A percentile compares a stretch with the other conserved stretches of the same genome.
Conservation (phyloP, 1,140 invertebrate species). For the Anoplolepis gracilipes region DNA sequence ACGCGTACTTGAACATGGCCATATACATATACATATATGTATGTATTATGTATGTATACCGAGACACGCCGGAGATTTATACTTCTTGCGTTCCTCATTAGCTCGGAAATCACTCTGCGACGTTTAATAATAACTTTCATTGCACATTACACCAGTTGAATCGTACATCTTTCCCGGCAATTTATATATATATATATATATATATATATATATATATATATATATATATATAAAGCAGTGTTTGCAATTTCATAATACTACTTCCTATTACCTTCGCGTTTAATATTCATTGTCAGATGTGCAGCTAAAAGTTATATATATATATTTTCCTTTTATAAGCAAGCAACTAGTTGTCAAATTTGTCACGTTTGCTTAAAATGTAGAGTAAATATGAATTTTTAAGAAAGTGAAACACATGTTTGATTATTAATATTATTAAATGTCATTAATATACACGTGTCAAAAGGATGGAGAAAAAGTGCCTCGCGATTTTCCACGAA, state of each 20-base stretch:
- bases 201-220: no score
- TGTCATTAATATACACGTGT: background rate
- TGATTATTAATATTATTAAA: no score
- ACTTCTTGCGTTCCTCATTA: conserved; percentile 38
- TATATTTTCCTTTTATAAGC: no score
- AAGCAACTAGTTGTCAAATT: no score
- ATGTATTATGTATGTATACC: conserved; percentile 24
- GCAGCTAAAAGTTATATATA: background rate
- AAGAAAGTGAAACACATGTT: no score
- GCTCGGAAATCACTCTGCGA: conserved; percentile 19
- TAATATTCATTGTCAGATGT: background rate
- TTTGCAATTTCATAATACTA: background rate
- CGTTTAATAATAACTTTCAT: conserved; percentile 51
- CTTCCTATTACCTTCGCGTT: no score
- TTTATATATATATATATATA: conserved; percentile 13
- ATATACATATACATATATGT: conserved; percentile 60
- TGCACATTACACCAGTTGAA: background rate
- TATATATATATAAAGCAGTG: background rate
- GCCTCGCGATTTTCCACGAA: background rate
- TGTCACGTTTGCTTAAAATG: no score
- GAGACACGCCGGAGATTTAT: conserved; percentile 60
- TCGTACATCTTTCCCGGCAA: background rate
- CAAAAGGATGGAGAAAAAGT: background rate
- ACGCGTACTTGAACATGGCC: conserved; percentile 35
- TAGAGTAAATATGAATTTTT: no score